Conservation (phyloP, 2,888 invertebrate genomes). For the Melieria omissa region DNA sequence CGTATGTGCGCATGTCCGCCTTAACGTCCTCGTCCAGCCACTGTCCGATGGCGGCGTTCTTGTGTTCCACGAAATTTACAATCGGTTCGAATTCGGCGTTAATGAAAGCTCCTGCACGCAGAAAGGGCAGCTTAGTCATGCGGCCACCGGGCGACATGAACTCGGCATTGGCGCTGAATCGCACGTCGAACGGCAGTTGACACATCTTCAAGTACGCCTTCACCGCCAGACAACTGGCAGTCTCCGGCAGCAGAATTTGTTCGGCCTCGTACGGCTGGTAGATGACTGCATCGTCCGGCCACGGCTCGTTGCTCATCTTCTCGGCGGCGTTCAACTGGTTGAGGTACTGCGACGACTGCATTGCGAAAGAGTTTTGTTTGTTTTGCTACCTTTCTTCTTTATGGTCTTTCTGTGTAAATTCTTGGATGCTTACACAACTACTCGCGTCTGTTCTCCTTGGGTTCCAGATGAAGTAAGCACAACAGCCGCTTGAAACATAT, state of each 20-base stretch:
- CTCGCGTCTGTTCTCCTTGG: not conserved
- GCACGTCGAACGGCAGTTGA: conserved; percentile 82
- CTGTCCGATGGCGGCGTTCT: conserved; percentile 81
- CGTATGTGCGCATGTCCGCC: conserved; percentile 93
- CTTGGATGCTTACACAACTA: conserved; percentile 28
- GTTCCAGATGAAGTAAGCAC: no score
- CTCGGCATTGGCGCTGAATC: conserved; percentile 90
- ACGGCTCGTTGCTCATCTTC: conserved; percentile 82
- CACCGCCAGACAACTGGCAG: conserved; percentile 92
- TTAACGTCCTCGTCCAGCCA: conserved; percentile 79
- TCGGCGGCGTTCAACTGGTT: conserved; percentile 60
- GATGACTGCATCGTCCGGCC: conserved; percentile 87
- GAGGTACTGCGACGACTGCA: conserved; percentile 55
- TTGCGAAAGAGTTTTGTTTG: conserved; percentile 37
- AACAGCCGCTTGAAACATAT: no score
- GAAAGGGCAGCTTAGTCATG: conserved; percentile 82
- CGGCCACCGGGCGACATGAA: conserved; percentile 94
- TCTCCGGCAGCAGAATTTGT: conserved; percentile 93
- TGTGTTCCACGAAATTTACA: conserved; percentile 86
- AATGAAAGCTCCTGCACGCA: conserved; percentile 89
- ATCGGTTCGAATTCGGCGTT: conserved; percentile 93
- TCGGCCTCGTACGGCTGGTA: conserved; percentile 93
- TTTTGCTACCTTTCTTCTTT: not conserved
- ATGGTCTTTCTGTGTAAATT: not conserved
- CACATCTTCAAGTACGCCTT: conserved; percentile 95